Conservation (phyloP, 2,113 vertebrate species). For the Poecilia latipinna region DNA sequence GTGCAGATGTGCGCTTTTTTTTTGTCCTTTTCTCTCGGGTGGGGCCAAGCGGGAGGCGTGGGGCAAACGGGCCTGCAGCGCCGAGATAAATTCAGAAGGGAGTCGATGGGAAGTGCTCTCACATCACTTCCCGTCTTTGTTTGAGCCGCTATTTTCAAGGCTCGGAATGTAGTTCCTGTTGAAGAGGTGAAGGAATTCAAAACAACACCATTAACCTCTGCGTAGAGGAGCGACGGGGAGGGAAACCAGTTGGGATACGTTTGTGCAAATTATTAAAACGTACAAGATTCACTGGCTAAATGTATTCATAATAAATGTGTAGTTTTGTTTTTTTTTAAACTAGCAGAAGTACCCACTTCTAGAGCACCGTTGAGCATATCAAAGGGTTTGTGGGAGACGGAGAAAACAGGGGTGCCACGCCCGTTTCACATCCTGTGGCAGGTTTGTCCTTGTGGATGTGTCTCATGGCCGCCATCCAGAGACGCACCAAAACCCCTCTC, state of each 20-base stretch:
- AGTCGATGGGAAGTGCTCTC: slow-evolving; percentile 70
- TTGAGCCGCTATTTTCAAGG: slow-evolving; percentile 76
- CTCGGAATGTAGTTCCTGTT: slow-evolving; percentile 79
- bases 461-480: slow-evolving; percentile 38
- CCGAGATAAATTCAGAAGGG: slow-evolving; percentile 78
- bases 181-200: slow-evolving; percentile 78
- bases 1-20: slow-evolving; percentile 13
- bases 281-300: not conserved
- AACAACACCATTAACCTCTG: slow-evolving; percentile 79
- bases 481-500: slow-evolving; percentile 36
- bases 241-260: slow-evolving; percentile 18
- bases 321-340: not conserved
- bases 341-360: too few species aligned
- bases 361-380: not conserved
- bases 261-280: slow-evolving; percentile 22
- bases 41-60: slow-evolving; percentile 31
- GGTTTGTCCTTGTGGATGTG: slow-evolving; percentile 57
- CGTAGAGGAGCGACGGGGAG: slow-evolving; percentile 12
- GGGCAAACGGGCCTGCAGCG: slow-evolving; percentile 64
- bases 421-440: slow-evolving; percentile 73
- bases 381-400: slow-evolving; percentile 60
- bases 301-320: not conserved
- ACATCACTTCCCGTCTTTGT: slow-evolving; percentile 82
- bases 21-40: slow-evolving; percentile 8
- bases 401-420: slow-evolving; percentile 58